Evolutionary conservation across 1,140 invertebrate species (phyloP).

Genomic region (Plutomurus gul): DNA sequence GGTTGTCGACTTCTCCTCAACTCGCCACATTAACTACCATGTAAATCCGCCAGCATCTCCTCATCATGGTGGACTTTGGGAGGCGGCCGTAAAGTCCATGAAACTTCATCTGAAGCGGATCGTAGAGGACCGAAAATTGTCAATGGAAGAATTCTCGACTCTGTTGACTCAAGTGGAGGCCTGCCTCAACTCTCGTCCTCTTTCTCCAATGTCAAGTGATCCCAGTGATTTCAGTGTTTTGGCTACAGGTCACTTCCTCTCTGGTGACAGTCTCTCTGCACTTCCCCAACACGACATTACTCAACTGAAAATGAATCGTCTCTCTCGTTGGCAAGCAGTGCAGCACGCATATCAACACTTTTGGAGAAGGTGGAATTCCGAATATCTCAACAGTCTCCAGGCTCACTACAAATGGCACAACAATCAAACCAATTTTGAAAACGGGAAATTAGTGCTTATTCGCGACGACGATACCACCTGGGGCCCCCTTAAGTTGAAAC

Average conservation of each 20-base stretch:
- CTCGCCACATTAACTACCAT: conserved; percentile 52
- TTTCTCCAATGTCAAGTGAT: conserved; percentile 51
- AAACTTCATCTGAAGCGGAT: conserved; percentile 54
- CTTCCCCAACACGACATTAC: conserved; percentile 12
- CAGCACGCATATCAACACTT: conserved; percentile 15
- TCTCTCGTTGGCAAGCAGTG: conserved; percentile 26
- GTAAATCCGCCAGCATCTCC: conserved; percentile 56
- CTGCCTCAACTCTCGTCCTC: conserved; percentile 56
- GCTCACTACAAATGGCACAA: conserved; percentile 13
- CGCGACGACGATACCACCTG: conserved; percentile 37
- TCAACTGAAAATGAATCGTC: background rate
- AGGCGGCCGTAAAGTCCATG: conserved; percentile 56
- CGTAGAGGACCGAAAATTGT: conserved; percentile 49
- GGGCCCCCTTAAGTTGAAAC: conserved; percentile 55
- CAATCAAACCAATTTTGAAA: conserved; percentile 14
- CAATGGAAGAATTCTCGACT: conserved; percentile 55
- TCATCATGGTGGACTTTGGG: conserved; percentile 57
- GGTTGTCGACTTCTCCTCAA: conserved; percentile 54
- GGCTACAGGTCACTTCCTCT: conserved; percentile 52
- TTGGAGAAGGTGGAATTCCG: conserved; percentile 52
- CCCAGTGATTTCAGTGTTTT: conserved; percentile 54
- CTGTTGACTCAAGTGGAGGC: conserved; percentile 56
- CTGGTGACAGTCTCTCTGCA: conserved; percentile 28
- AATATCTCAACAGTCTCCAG: conserved; percentile 35
- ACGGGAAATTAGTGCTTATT: conserved; percentile 49